Base-by-base conservation (phyloP, 2,888 invertebrate species). In the Agapostemon virescens region DNA sequence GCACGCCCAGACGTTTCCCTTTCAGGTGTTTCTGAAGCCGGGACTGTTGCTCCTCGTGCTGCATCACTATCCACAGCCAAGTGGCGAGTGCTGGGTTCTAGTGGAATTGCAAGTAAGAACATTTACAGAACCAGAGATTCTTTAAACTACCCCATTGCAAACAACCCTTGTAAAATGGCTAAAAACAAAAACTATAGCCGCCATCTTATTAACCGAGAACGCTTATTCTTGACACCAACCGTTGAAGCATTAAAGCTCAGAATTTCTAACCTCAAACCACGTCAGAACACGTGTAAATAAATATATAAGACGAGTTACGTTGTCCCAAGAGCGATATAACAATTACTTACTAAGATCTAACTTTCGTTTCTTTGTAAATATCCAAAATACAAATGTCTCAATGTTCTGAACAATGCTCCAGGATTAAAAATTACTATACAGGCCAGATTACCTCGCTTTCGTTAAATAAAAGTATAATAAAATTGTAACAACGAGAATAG, bases 51-150 rank as follows among this genome's bases (percentile, higher is more conserved):
- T 91, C 88, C 76, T 89, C 83, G 77, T 92, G 90, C 75, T 93
- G 91, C 89, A 93, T 92, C 84, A 93, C 91, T 83, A 93, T 92
- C 93, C 93, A 93, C 81, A 93, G 91, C 93, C 93, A 94, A 78
- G 93, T 93, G 81, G 93, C 93, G 86, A 93, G 92, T 82, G 93
- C 93, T 38, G 93, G 93, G 89, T 93, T 93, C 94, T 94, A 89
- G 66, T 74, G 74, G 75, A 74, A 87, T 77, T 40, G 11, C 71
- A 82, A 76, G 74, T 52, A 26, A 82, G 49, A 82, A 77, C 23
- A 23, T 70, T 81, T 70, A 74, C 74, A 69, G 73, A 45, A 64
- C 23, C 23, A 55, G 55, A 55, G 55, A 55, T 15, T 55, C 23
- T 0, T 23, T 6, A 26, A n/a, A 26, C 26, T 5, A 55, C 5